Percentiles rank a stretch among this genome's conserved stretches.
phyloP scores from a whole-genome alignment of 2,797 vertebrate genomes.

The Ispidina lecontei region DNA sequence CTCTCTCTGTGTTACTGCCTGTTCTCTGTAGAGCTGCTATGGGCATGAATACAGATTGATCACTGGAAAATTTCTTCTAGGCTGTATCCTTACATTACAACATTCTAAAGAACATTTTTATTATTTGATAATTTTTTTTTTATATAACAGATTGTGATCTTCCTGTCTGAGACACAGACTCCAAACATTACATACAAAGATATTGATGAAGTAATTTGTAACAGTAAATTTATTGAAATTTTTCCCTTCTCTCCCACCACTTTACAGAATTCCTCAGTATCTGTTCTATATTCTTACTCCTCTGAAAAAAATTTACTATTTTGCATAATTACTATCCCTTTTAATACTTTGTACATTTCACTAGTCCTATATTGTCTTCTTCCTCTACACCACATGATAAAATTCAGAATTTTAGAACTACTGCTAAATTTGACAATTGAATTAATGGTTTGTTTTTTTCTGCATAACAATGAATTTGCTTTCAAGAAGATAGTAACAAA shows the following conservation, averaged over 20 bases:
- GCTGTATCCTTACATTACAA: not conserved
- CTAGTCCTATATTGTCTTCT: not conserved
- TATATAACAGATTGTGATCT: not conserved
- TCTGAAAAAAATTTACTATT: not conserved
- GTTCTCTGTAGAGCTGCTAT: not conserved
- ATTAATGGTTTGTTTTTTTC: not conserved
- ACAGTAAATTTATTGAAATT: not conserved
- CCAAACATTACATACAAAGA: not conserved
- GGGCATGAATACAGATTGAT: not conserved
- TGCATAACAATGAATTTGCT: not conserved
- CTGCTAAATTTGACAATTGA: not conserved
- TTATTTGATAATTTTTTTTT: not conserved
- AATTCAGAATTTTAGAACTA: not conserved
- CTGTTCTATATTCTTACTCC: not conserved
- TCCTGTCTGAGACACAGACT: not conserved
- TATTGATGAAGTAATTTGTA: not conserved
- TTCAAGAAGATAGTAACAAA: not conserved
- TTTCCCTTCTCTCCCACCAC: not conserved
- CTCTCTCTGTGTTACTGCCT: not conserved
- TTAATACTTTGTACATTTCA: not conserved
- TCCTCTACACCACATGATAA: not conserved
- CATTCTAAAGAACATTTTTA: not conserved
- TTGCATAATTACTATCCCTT: not conserved
- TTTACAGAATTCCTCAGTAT: not conserved
- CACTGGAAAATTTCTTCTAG: not conserved